These are phyloP conservation scores for Asbolus verrucosus DNA, from an alignment of 1,140 invertebrate species.

Conservation along the genomic window DNA sequence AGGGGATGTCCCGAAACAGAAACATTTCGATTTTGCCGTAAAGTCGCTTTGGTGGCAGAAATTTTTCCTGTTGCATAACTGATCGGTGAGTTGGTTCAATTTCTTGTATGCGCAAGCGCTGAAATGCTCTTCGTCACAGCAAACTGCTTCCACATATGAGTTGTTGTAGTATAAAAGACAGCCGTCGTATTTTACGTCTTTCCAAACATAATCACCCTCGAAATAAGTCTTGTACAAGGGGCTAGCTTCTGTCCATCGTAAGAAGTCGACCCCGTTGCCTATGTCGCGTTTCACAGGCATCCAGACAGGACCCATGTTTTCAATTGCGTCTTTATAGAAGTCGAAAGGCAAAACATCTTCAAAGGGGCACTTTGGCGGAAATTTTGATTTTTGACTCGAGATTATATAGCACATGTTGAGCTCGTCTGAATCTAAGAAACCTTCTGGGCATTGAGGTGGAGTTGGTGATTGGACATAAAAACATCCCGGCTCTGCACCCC, in stretches of 20 bases:
- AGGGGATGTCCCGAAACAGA: background rate
- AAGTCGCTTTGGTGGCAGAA: constrained; percentile 15
- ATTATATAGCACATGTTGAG: constrained; percentile 1
- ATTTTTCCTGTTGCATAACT: background rate
- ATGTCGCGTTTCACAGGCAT: constrained; percentile 24
- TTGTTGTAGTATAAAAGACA: constrained; percentile 26
- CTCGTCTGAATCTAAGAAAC: background rate
- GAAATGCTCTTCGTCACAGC: constrained; percentile 12
- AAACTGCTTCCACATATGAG: background rate
- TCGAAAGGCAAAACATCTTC: constrained; percentile 7
- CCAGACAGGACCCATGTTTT: constrained; percentile 8
- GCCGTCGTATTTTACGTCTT: too few species aligned
- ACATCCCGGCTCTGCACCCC: background rate
- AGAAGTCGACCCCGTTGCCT: constrained; percentile 1
- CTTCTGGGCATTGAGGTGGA: constrained; percentile 6
- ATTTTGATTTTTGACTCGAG: background rate
- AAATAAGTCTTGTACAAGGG: background rate
- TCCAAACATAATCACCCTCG: background rate
- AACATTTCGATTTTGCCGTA: background rate
- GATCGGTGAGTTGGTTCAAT: background rate
- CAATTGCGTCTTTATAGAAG: background rate
- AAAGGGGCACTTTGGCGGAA: constrained; percentile 17
- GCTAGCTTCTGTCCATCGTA: constrained; percentile 29
- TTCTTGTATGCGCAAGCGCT: constrained; percentile 13
- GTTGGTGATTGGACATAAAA: background rate